phyloP scores from a whole-genome alignment of 2,113 vertebrate species.

The Baryphthengus martii region DNA sequence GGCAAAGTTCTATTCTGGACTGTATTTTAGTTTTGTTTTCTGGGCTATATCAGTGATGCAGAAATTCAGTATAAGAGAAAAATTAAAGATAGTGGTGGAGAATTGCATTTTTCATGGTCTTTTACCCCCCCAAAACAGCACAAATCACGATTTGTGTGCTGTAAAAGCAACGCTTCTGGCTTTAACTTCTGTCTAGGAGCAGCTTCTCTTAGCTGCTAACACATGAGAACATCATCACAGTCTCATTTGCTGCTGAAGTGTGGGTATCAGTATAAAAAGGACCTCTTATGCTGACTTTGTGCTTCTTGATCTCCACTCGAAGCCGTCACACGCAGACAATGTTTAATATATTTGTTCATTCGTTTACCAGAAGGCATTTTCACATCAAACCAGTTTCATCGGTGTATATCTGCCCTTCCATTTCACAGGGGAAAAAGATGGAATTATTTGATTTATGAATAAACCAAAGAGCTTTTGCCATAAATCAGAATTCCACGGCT shows the following conservation, averaged over 20 bases:
- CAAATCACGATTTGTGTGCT: not conserved
- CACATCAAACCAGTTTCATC: constrained; percentile 17
- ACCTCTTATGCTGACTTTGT: not conserved
- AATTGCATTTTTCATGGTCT: not conserved
- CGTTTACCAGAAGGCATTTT: constrained; percentile 19
- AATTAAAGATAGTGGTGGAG: not conserved
- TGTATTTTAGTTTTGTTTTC: not conserved
- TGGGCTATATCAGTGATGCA: not conserved
- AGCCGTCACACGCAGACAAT: not conserved
- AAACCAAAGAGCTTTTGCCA: not conserved
- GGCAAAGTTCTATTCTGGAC: not conserved
- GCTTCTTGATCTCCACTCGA: not conserved
- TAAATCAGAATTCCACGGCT: constrained; percentile 14
- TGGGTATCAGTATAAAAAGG: not conserved
- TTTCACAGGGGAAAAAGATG: not conserved
- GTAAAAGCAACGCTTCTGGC: not conserved
- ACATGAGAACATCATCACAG: not conserved
- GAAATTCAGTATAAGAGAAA: not conserved
- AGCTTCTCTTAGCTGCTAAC: not conserved
- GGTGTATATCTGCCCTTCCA: not conserved
- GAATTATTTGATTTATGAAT: constrained; percentile 3
- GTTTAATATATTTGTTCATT: constrained; percentile 1
- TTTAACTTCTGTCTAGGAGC: not conserved
- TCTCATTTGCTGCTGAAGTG: not conserved
- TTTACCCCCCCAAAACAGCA: not conserved